Percentiles rank a stretch among this genome's conserved stretches.
Conservation (phyloP, 1,140 invertebrate genomes). For the Cotesia chilonis region DNA sequence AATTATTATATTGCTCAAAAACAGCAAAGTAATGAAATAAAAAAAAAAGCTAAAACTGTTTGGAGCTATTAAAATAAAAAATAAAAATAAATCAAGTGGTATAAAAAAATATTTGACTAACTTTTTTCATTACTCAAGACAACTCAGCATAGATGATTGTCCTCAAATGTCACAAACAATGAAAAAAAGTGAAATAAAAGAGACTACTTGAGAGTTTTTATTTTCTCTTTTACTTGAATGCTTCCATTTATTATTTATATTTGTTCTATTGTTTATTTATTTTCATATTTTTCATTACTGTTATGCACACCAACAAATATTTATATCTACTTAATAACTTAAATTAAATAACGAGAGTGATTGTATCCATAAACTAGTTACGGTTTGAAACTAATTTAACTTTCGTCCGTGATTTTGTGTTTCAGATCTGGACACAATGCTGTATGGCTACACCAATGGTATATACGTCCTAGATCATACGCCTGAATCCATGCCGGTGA, state of each 20-base stretch:
- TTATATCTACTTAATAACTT: conserved; percentile 23
- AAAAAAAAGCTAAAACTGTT: no score
- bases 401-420: conserved; percentile 45
- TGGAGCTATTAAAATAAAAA: no score
- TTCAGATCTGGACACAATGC: conserved; percentile 63
- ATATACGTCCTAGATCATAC: conserved; percentile 63
- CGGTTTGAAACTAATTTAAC: conserved; percentile 39
- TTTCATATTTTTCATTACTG: neutral
- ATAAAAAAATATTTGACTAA: neutral
- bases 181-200: neutral
- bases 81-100: no score
- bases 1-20: no score
- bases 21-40: no score
- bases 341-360: conserved; percentile 30
- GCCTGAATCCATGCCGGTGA: conserved; percentile 59
- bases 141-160: neutral
- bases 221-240: neutral
- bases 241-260: neutral
- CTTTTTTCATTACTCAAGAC: conserved; percentile 7
- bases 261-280: neutral
- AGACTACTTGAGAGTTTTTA: neutral
- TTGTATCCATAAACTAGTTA: neutral
- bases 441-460: conserved; percentile 63
- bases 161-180: neutral
- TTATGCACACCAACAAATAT: neutral